phyloP scores from a whole-genome alignment of 92 coral and sea anemone genomes.

The Porites evermanni region DNA sequence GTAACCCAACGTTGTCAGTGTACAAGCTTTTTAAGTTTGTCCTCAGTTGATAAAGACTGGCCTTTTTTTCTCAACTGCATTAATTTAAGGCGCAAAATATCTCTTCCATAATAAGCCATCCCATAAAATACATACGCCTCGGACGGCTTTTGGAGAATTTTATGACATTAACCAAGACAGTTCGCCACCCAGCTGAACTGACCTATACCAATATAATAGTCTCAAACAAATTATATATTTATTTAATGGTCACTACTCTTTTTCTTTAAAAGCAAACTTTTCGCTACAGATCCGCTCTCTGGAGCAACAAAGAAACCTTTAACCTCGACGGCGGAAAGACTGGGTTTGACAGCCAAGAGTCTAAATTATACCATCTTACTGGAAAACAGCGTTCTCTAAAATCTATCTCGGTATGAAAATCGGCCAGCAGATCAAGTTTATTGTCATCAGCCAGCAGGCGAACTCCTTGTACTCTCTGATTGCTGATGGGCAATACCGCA shows the following conservation, averaged over 20 bases:
- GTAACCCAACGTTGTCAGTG: not conserved
- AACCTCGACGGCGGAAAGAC: conserved; percentile 20
- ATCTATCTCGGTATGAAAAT: conserved; percentile 55
- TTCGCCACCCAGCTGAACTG: too few species aligned
- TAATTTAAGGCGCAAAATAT: too few species aligned
- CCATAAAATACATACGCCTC: too few species aligned
- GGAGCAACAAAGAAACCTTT: conserved; percentile 22
- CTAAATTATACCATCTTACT: conserved; percentile 41
- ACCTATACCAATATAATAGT: too few species aligned
- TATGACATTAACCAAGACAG: too few species aligned
- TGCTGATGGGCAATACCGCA: conserved; percentile 23
- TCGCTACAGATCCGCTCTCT: conserved; percentile 21
- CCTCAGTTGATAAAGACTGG: too few species aligned
- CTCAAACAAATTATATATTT: too few species aligned
- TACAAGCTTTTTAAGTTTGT: not conserved
- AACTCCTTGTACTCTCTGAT: conserved; percentile 29
- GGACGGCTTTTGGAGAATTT: too few species aligned
- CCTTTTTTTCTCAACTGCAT: too few species aligned
- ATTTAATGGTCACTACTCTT: too few species aligned
- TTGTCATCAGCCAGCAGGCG: conserved; percentile 4
- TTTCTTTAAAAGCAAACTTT: conserved; percentile 22
- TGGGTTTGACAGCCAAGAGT: conserved; percentile 38
- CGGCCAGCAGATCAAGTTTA: conserved; percentile 16
- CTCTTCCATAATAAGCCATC: too few species aligned
- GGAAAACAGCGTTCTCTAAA: conserved; percentile 37